Evolutionary conservation across 1,140 invertebrate genomes (phyloP).

Genomic region (Chelonus insularis): DNA sequence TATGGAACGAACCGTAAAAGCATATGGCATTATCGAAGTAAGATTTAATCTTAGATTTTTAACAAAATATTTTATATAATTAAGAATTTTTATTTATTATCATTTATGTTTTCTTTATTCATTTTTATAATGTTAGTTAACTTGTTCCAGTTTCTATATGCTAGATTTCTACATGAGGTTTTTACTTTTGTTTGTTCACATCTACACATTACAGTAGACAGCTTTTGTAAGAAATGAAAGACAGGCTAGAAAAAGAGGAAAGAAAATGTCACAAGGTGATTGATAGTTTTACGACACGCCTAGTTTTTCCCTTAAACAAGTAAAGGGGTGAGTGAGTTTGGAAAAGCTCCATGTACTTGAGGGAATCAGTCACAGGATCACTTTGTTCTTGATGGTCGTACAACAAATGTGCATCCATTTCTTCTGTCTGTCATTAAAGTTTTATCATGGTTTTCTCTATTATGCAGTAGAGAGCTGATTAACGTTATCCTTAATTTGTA

Average conservation of each 20-base stretch:
- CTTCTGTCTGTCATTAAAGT: too few relatives aligned
- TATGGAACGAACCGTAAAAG: constrained; percentile 44
- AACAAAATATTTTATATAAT: background rate
- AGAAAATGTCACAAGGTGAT: background rate
- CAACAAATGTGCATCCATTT: constrained; percentile 12
- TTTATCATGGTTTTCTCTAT: too few relatives aligned
- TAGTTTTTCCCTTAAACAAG: background rate
- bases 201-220: background rate
- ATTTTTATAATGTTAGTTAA: too few relatives aligned
- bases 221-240: background rate
- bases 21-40: background rate
- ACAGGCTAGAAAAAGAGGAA: background rate
- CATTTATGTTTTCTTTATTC: too few relatives aligned
- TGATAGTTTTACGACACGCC: background rate
- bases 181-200: background rate
- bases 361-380: constrained; percentile 2
- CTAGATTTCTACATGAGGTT: background rate
- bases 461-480: too few relatives aligned
- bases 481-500: too few relatives aligned
- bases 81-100: background rate
- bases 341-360: constrained; percentile 3
- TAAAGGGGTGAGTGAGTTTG: constrained; percentile 6
- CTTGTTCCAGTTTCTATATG: too few relatives aligned
- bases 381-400: constrained; percentile 11
- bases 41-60: background rate